Base-by-base conservation (phyloP, 2,797 vertebrate genomes). In the Simalia tracyae region DNA sequence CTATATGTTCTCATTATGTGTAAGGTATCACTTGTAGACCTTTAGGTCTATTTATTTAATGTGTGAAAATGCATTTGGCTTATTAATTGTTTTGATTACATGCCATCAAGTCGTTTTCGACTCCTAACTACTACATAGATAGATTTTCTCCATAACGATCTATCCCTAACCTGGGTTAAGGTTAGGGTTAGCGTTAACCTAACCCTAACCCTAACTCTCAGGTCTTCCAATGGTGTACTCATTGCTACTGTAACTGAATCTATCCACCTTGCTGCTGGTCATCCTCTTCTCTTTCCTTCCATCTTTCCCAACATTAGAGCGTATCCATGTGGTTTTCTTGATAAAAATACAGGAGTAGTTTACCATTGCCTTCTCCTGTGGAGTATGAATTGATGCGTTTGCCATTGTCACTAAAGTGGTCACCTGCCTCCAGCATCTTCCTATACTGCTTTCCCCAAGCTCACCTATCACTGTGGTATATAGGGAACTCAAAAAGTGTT, bases 41-140 rank as follows among this genome's bases (percentile, higher is more conserved):
- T 59, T 87, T 85, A 26, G 14, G 26, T 31, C n/a, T 57, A 59
- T 88, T 50, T 84, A n/a, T 90, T 90, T 57, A 90, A 84, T 90
- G 61, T 84, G 4, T 84, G 60, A 84, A 90, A 90, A 90, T 84
- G 56, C 2, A 60, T 26, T 42, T 89, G 31, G 57, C 6, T 14
- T 60, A 57, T 60, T 56, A 90, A 61, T 61, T 84, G 36, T 22
- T 46, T 46, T 81, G 42, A 46, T 46, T 81, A 81, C 10, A 0
- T 46, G 22, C 42, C 42, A 46, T 46, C 0, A 10, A 46, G 42
- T 46, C 24, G 22, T 81, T 46, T 76, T 46, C 36, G 46, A 4
- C 24, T 81, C 76, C 22, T 81, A 81, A 3, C 42, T 11, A 46
- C 1, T 19, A 81, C 1, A 46, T 46, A 81, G 36, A 81, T 81